A percentile compares a stretch with the other conserved stretches of the same genome.
Evolutionary conservation across 2,888 invertebrate genomes (phyloP).

Genomic region (Lycaena phlaeas): DNA sequence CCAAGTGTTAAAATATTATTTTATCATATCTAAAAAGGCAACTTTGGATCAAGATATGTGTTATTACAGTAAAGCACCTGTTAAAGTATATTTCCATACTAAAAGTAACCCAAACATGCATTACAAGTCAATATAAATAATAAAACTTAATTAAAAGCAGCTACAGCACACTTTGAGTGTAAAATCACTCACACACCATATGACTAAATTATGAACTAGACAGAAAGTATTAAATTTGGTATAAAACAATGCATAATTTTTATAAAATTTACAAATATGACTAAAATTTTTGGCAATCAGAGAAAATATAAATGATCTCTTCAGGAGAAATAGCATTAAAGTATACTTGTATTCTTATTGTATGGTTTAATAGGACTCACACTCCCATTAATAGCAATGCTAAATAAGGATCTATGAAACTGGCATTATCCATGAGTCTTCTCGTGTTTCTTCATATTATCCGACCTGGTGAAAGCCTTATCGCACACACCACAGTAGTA

Average conservation of each 20-base stretch:
- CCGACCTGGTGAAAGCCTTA: conserved; percentile 68
- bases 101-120: conserved; percentile 57
- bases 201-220: conserved; percentile 71
- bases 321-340: conserved; percentile 4
- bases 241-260: conserved; percentile 49
- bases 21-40: conserved; percentile 70
- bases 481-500: conserved; percentile 70
- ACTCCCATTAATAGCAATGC: conserved; percentile 12
- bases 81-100: conserved; percentile 53
- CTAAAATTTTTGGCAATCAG: conserved; percentile 70
- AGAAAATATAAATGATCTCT: conserved; percentile 24
- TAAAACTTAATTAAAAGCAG: conserved; percentile 53
- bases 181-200: conserved; percentile 52
- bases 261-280: conserved; percentile 44
- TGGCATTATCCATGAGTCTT: conserved; percentile 62
- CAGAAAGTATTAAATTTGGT: conserved; percentile 50
- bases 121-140: conserved; percentile 47
- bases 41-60: conserved; percentile 68
- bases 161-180: conserved; percentile 60
- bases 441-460: conserved; percentile 72
- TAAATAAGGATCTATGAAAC: conserved; percentile 15
- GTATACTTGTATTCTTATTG: neutral
- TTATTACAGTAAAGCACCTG: conserved; percentile 66
- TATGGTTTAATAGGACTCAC: neutral
- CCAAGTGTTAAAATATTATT: conserved; percentile 53